Evolutionary conservation across 2,797 vertebrate genomes (phyloP).

Genomic region (Megaceryle alcyon): DNA sequence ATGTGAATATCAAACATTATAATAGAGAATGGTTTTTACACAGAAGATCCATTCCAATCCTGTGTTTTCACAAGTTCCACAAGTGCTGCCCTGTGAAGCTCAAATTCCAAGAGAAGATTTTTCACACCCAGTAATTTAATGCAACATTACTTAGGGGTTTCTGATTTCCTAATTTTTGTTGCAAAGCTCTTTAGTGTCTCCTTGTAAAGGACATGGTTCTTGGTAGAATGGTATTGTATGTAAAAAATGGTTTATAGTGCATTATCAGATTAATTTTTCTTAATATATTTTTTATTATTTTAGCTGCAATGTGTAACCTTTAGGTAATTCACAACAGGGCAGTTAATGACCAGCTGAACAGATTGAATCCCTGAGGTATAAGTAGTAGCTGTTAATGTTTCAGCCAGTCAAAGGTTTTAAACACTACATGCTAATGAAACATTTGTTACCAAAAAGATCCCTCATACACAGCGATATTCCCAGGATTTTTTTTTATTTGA

Average conservation of each 20-base stretch:
- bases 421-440: not conserved
- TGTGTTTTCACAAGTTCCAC: not conserved
- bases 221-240: accelerated
- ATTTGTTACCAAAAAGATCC: not conserved
- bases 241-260: not conserved
- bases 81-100: not conserved
- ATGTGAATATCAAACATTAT: not conserved
- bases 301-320: not conserved
- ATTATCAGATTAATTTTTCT: not conserved
- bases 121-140: not conserved
- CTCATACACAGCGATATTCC: not conserved
- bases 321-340: not conserved
- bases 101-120: not conserved
- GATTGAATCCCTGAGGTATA: not conserved
- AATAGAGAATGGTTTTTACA: not conserved
- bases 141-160: not conserved
- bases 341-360: not conserved
- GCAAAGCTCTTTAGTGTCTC: not conserved
- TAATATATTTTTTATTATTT: slow-evolving; percentile 5
- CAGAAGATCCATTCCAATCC: not conserved
- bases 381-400: not conserved
- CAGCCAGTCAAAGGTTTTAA: not conserved
- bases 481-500: not conserved
- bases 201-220: not conserved
- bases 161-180: not conserved